phyloP scores from a whole-genome alignment of 2,888 invertebrate genomes.

The Rhingia campestris region DNA sequence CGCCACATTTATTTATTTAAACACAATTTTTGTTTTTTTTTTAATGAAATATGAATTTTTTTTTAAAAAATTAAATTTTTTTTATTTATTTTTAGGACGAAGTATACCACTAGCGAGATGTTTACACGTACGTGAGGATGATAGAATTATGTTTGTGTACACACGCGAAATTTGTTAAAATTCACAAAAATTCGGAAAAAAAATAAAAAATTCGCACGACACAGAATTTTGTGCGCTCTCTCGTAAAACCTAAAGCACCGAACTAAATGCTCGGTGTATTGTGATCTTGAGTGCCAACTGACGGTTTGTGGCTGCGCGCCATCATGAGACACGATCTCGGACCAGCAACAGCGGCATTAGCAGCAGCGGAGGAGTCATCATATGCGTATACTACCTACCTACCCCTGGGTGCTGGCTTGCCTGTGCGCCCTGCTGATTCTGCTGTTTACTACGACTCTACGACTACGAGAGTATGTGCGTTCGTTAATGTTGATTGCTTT shows the following conservation, averaged over 20 bases:
- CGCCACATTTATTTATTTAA: conserved; percentile 42
- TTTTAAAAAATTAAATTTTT: conserved; percentile 16
- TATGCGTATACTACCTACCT: conserved; percentile 59
- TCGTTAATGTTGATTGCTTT: conserved; percentile 59
- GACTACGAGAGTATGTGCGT: conserved; percentile 17
- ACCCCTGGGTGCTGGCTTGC: conserved; percentile 32
- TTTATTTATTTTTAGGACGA: conserved; percentile 67
- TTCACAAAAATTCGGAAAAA: not conserved
- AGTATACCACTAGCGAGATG: conserved; percentile 48
- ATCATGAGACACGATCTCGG: conserved; percentile 61
- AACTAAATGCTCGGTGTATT: conserved; percentile 68
- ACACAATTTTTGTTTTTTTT: not conserved
- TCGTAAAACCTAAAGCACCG: conserved; percentile 70
- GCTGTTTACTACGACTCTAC: conserved; percentile 52
- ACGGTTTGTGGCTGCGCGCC: conserved; percentile 63
- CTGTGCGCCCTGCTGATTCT: conserved; percentile 60
- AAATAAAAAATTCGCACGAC: conserved; percentile 67
- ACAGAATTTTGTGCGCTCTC: conserved; percentile 56
- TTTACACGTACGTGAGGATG: conserved; percentile 27
- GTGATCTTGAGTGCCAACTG: conserved; percentile 73
- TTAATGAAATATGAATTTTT: no score
- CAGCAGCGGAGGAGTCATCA: conserved; percentile 69
- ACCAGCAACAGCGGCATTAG: conserved; percentile 42
- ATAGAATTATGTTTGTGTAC: conserved; percentile 35
- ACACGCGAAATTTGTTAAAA: conserved; percentile 53